These are phyloP conservation scores for Dromaius novaehollandiae DNA, from an alignment of 2,113 vertebrate species.

Conservation along the genomic window DNA sequence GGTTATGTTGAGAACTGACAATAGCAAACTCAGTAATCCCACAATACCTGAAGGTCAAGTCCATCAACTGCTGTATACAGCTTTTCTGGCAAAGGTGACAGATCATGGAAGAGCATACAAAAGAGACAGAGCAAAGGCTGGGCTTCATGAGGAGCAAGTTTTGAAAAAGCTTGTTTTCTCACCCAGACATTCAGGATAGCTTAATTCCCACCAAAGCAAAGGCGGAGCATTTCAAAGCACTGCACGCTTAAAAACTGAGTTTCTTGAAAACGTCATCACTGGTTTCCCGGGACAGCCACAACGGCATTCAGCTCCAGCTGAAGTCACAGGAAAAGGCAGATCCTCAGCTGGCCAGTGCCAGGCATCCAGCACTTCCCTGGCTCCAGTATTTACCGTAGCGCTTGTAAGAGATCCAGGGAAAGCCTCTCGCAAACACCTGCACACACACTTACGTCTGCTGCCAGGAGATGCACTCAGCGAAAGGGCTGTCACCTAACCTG, in stretches of 20 bases:
- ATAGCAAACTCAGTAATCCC: neutral
- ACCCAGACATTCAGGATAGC: neutral
- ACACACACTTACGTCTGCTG: neutral
- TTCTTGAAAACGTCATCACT: neutral
- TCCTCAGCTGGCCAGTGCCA: neutral
- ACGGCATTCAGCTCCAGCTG: rapidly evolving
- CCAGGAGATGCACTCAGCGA: neutral
- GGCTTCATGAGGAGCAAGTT: neutral
- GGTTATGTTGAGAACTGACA: neutral
- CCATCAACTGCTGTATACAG: neutral
- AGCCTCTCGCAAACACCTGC: neutral
- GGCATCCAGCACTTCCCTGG: neutral
- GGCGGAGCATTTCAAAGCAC: neutral
- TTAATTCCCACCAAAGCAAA: neutral
- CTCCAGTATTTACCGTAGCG: neutral
- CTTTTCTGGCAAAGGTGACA: neutral
- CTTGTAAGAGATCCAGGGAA: neutral
- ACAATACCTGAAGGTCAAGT: neutral
- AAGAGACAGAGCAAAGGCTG: neutral
- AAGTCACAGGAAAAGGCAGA: neutral
- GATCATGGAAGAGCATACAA: neutral
- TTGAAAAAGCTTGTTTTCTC: neutral
- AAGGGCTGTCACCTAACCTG: neutral
- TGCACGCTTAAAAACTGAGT: neutral
- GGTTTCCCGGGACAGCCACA: neutral